A percentile compares a stretch with the other conserved stretches of the same genome.
These are phyloP conservation scores for Mustelus asterias DNA, from an alignment of 2,113 vertebrate species.

Conservation along the genomic window DNA sequence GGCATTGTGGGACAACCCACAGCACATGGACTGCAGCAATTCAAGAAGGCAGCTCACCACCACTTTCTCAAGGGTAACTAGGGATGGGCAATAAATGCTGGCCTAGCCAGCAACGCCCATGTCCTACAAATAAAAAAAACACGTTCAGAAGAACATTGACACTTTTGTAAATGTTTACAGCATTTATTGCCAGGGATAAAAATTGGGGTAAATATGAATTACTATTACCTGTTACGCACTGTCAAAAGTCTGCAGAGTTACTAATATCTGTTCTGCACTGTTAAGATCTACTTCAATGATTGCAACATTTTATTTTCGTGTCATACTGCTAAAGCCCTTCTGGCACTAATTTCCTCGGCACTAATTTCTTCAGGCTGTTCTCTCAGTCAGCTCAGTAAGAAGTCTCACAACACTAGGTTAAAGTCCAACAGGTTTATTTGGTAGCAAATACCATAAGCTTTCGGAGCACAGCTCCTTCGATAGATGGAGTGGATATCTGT, in stretches of 20 bases:
- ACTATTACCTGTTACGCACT: no score
- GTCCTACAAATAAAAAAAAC: neutral
- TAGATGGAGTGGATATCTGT: no score
- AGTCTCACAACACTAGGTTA: no score
- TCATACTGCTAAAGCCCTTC: neutral
- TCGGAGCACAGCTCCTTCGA: no score
- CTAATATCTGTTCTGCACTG: neutral
- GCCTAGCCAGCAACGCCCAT: no score
- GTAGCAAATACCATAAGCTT: no score
- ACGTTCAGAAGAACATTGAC: neutral
- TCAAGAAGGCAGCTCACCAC: no score
- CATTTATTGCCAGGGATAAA: neutral
- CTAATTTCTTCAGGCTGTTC: neutral
- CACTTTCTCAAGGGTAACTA: no score
- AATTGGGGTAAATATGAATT: neutral
- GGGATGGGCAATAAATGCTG: no score
- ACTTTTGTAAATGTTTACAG: neutral
- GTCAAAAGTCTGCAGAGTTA: neutral
- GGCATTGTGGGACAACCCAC: no score
- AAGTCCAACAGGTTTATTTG: no score
- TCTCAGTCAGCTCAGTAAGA: neutral
- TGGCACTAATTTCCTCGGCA: neutral
- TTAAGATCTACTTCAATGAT: neutral
- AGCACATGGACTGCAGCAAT: no score
- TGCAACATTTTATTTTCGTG: neutral